Evolutionary conservation across 2,888 invertebrate species (phyloP).

Genomic region (Scrobipalpa atriplicella): DNA sequence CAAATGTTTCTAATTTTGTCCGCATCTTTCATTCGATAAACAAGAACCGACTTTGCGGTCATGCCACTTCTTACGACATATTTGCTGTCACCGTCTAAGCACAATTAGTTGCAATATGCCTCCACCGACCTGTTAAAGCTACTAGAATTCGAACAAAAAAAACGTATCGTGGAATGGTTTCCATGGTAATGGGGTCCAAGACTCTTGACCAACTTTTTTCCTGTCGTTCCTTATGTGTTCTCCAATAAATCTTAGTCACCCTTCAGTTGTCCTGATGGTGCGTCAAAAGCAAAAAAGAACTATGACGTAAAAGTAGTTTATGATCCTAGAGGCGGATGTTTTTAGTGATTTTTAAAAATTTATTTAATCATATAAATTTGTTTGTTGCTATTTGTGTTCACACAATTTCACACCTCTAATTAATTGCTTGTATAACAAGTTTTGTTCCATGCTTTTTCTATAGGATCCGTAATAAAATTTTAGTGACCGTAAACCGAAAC

Average conservation of each 20-base stretch:
- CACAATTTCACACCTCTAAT: not conserved
- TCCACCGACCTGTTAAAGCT: conserved; percentile 9
- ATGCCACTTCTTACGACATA: conserved; percentile 18
- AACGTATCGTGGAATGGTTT: conserved; percentile 33
- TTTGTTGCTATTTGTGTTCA: not conserved
- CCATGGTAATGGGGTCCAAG: conserved; percentile 29
- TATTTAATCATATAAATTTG: not conserved
- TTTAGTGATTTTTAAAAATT: not conserved
- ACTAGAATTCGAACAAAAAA: conserved; percentile 28
- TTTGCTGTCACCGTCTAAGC: conserved; percentile 14
- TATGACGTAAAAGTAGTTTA: conserved; percentile 37
- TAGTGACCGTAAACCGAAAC: no score
- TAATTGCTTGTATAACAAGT: no score
- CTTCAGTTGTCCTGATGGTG: conserved; percentile 36
- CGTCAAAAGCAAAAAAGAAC: conserved; percentile 41
- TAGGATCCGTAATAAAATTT: no score
- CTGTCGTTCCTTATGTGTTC: conserved; percentile 33
- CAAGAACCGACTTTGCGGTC: conserved; percentile 18
- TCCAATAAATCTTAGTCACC: conserved; percentile 45
- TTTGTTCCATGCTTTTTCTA: no score
- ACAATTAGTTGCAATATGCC: conserved; percentile 26
- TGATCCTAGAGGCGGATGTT: conserved; percentile 26
- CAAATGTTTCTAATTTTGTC: conserved; percentile 62
- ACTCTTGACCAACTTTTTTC: conserved; percentile 33
- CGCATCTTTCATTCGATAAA: conserved; percentile 22